Conservation (phyloP, 2,888 invertebrate species). For the Phalera bucephala region DNA sequence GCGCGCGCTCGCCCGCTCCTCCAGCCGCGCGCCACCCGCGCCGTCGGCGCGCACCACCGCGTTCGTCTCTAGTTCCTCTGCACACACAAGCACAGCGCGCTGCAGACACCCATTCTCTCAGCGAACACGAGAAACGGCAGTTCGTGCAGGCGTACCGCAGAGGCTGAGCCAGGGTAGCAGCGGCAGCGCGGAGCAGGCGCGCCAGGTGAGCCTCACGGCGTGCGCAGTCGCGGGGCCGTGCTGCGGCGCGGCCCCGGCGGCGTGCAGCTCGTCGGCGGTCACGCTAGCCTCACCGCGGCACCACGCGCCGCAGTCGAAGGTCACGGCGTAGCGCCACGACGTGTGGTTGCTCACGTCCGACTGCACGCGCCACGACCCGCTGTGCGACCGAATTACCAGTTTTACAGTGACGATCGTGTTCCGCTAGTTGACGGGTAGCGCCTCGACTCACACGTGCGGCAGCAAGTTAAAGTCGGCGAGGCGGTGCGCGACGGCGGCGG, state of each 20-base stretch:
- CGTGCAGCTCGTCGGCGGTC: background rate
- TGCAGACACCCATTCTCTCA: background rate
- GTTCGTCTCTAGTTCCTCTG: background rate
- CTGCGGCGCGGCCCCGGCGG: background rate
- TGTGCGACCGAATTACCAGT: background rate
- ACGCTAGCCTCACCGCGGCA: background rate
- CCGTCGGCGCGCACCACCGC: background rate
- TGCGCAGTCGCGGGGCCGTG: background rate
- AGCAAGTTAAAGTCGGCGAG: background rate
- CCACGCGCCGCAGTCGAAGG: background rate
- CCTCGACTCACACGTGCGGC: background rate
- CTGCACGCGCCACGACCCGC: background rate
- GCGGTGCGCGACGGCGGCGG: background rate
- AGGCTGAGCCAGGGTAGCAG: background rate
- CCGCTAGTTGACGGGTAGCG: background rate
- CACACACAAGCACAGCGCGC: background rate
- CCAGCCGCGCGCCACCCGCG: background rate
- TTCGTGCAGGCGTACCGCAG: background rate
- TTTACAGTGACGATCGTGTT: no score
- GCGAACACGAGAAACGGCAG: background rate
- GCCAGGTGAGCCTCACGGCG: background rate
- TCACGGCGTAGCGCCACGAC: background rate
- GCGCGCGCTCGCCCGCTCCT: background rate
- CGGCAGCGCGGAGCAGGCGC: slow-evolving; percentile 1
- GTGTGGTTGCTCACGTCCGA: background rate